These are phyloP conservation scores for Cheilosia vernalis DNA, from an alignment of 2,888 invertebrate genomes.

Conservation along the genomic window DNA sequence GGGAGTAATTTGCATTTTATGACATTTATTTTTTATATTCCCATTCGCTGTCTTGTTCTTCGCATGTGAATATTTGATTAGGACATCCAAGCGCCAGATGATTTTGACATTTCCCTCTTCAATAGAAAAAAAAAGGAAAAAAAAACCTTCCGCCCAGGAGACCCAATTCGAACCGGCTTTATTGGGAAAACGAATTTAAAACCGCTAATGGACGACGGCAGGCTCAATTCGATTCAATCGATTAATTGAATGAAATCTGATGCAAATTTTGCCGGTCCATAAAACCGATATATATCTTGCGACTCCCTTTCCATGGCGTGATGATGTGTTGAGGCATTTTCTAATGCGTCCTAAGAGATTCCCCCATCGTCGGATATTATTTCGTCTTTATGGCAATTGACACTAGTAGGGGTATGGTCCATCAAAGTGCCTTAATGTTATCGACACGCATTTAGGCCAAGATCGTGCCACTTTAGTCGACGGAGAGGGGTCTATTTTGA, in stretches of 20 bases:
- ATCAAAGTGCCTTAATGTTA: conserved; percentile 47
- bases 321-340: too few species aligned
- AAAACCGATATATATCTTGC: conserved; percentile 26
- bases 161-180: not conserved
- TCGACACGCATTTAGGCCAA: conserved; percentile 49
- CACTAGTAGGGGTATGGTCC: not conserved
- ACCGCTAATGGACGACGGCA: conserved; percentile 30
- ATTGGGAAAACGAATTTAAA: conserved; percentile 27
- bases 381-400: conserved; percentile 5
- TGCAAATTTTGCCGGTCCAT: conserved; percentile 37
- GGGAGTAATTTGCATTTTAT: too few species aligned
- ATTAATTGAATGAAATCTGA: conserved; percentile 39
- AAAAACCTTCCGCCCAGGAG: too few species aligned
- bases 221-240: conserved; percentile 25
- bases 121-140: too few species aligned
- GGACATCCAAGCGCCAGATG: too few species aligned
- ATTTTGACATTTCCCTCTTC: too few species aligned
- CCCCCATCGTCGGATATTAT: conserved; percentile 3
- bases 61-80: too few species aligned
- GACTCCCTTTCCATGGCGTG: too few species aligned
- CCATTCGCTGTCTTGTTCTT: too few species aligned
- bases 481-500: not conserved
- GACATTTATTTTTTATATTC: too few species aligned
- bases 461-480: conserved; percentile 37
- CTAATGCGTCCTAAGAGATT: too few species aligned